Evolutionary conservation across 2,797 vertebrate genomes (phyloP), one percentile per base, ranked within the genome.

Genomic region (Atherinosoma microstoma): DNA sequence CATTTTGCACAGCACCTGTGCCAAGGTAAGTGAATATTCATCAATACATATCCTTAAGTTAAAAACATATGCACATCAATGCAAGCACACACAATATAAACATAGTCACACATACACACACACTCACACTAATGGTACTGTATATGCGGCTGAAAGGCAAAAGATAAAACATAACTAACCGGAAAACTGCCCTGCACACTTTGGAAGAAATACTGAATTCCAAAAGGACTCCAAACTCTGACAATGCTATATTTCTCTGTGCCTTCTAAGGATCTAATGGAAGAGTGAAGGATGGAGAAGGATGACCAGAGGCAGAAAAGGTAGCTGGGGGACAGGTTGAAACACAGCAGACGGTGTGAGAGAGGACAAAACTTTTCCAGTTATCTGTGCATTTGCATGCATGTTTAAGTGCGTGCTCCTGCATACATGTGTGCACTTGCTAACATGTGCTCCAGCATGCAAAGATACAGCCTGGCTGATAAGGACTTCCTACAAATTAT

Each of bases 311-410:
- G 84, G 76, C 32, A 51, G 73, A 88, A 79, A 75, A 84, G 83
- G 83, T 66, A 64, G 70, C 79, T 53, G 73, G 81, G 12, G 69
- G 76, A 89, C 75, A 84, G 72, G 83, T 83, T 87, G 65, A 67
- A 78, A 84, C 70, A 80, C 76, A 71, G 72, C 76, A 2, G 15
- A 18, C 6, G 18, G 16, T 8, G 71, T 57, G 67, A 80, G 69
- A 72, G 77, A 70, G 80, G 77, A 91, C 80, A 84, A 80, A 84
- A 70, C 61, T 84, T 47, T 90, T 86, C 83, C 79, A 82, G 66
- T 42, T 75, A 75, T 70, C 27, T 71, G 69, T 73, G 60, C 59
- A 35, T 24, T 29, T 67, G 30, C 70, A 68, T 62, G 59, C n/a
- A 12, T 67, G 60, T 71, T 56, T 35, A 24, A 40, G 16, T 70